Conservation (phyloP, 2,113 vertebrate species). For the Chaetodon auriga region DNA sequence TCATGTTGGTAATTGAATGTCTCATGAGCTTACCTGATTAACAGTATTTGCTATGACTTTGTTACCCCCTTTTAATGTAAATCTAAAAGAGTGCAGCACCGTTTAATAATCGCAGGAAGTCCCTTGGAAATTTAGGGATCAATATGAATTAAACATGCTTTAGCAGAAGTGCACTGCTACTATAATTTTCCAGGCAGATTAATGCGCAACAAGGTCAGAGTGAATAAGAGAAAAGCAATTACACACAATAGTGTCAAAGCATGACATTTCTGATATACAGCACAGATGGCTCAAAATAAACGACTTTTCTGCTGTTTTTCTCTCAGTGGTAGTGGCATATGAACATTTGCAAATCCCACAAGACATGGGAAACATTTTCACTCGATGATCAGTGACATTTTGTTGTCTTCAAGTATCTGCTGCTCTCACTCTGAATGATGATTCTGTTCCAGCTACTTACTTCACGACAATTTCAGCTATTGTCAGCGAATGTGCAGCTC, state of each 20-base stretch:
- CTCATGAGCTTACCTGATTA: conserved; percentile 51
- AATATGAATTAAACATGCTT: conserved; percentile 56
- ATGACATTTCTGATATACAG: conserved; percentile 40
- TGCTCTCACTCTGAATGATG: background rate
- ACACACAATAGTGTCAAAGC: conserved; percentile 36
- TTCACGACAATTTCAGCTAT: background rate
- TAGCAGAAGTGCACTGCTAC: conserved; percentile 25
- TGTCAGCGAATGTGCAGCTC: background rate
- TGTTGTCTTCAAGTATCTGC: conserved; percentile 20
- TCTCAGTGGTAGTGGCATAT: conserved; percentile 4
- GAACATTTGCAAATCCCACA: conserved; percentile 41
- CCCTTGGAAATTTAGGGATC: conserved; percentile 46
- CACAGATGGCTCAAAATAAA: conserved; percentile 36
- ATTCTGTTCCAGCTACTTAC: background rate
- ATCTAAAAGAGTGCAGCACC: conserved; percentile 23
- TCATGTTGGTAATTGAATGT: conserved; percentile 59
- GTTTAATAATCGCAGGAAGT: conserved; percentile 43
- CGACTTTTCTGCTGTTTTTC: conserved; percentile 40
- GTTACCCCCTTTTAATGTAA: conserved; percentile 39
- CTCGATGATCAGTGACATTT: conserved; percentile 51
- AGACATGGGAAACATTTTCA: conserved; percentile 49
- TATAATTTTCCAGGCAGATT: conserved; percentile 43
- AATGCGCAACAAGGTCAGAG: conserved; percentile 49
- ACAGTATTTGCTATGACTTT: conserved; percentile 34
- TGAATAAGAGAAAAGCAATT: conserved; percentile 46